phyloP scores from a whole-genome alignment of 1,140 invertebrate genomes.

The Augochlora pura region DNA sequence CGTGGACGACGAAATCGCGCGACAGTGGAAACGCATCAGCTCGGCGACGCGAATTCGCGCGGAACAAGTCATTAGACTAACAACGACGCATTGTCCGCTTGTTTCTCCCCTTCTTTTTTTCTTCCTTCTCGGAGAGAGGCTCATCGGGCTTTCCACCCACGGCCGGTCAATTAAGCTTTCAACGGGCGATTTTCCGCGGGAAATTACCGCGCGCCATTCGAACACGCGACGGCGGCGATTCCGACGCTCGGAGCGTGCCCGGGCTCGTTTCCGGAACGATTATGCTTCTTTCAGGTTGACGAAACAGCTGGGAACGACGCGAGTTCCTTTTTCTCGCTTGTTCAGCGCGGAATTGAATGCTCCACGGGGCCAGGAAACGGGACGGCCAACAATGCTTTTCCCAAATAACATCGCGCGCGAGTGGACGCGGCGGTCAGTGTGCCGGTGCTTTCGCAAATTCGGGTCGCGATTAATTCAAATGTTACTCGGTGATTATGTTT shows the following conservation, averaged over 20 bases:
- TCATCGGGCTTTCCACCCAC: background rate
- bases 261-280: constrained; percentile 58
- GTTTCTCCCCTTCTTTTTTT: constrained; percentile 17
- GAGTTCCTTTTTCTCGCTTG: background rate
- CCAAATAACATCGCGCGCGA: too few species aligned
- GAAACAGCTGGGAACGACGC: background rate
- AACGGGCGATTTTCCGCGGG: constrained; percentile 38
- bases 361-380: too few species aligned
- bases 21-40: constrained; percentile 18
- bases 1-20: too few species aligned
- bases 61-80: constrained; percentile 42
- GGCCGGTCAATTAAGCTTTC: constrained; percentile 56
- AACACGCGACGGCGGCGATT: constrained; percentile 23
- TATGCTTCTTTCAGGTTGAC: constrained; percentile 31
- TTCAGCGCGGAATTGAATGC: too few species aligned
- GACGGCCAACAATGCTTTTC: too few species aligned
- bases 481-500: too few species aligned
- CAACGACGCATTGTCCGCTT: constrained; percentile 31
- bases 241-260: constrained; percentile 22
- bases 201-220: constrained; percentile 32
- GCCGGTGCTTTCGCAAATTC: too few species aligned
- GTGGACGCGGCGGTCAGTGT: too few species aligned
- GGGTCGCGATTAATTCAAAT: too few species aligned
- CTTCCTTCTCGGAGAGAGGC: background rate
- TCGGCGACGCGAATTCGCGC: background rate